Evolutionary conservation across 2,888 invertebrate species (phyloP), one percentile per base, ranked within the genome.

Genomic region (Tiliacea aurago): DNA sequence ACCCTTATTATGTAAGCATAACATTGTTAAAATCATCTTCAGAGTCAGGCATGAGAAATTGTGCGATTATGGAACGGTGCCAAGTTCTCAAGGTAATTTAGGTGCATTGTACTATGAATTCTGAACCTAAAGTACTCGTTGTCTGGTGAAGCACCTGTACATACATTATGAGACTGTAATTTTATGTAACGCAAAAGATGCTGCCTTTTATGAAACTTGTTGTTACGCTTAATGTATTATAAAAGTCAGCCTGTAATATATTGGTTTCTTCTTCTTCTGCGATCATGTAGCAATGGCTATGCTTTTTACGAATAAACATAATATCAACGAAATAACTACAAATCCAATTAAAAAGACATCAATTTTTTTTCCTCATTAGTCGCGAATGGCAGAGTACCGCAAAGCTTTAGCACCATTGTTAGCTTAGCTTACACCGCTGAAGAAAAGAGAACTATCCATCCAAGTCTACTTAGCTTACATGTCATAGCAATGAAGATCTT

Each of bases 61-160:
- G 41, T 82, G 68, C 20, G 82, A 84, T 81, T 84, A 82, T 81
- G 81, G 81, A 82, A 69, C 45, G 11, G 1, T 71, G 85, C 81
- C 81, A 81, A 82, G 41, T 66, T 77, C 23, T 85, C 85, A 81
- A 81, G 81, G 81, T 67, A 77, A 77, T 81, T 69, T 81, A 62
- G n/a, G 81, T 81, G 65, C 81, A 84, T 76, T 82, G 85, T 85
- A 84, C 78, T 81, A 85, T n/a, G 45, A 70, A 45, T 76, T 61
- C 28, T 66, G 58, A 68, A 83, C 62, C 58, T 83, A 58, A 70
- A 68, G 70, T 81, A 55, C 45, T 81, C 49, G 41, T 2, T 15
- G 67, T 68, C 61, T 67, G 11, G 37, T 56, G 28, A 43, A 75
- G 43, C 61, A 78, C 49, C 72, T 58, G 64, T 20, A 45, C 10